Evolutionary conservation across 2,888 invertebrate species (phyloP).

Genomic region (Pogonocherus hispidulus): DNA sequence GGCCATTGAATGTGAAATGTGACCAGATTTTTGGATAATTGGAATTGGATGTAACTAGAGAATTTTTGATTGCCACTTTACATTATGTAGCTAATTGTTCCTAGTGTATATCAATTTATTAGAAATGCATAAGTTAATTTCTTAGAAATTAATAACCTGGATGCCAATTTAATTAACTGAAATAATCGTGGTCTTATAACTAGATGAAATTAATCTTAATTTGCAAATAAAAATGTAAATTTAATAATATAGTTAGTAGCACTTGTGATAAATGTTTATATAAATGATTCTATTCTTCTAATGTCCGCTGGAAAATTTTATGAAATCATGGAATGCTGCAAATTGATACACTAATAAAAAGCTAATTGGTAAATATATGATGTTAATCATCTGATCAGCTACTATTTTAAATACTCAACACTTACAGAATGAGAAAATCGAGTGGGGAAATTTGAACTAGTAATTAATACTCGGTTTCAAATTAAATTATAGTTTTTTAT

Average conservation of each 20-base stretch:
- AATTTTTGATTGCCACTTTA: no score
- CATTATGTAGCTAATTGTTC: no score
- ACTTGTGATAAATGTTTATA: background rate
- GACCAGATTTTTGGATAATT: no score
- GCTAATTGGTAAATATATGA: background rate
- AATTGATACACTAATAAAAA: conserved; percentile 1
- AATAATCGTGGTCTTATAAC: background rate
- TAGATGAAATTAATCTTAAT: no score
- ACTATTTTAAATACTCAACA: no score
- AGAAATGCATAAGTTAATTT: no score
- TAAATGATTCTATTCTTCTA: background rate
- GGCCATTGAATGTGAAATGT: no score
- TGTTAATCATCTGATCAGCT: conserved; percentile 1
- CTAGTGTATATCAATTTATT: no score
- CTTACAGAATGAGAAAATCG: background rate
- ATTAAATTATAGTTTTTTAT: conserved; percentile 6
- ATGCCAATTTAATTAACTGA: background rate
- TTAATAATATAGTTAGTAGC: no score
- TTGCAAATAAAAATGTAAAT: conserved; percentile 4
- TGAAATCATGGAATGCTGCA: background rate
- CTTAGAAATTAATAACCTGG: no score
- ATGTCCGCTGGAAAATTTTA: background rate
- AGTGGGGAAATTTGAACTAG: background rate
- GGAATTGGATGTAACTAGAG: no score
- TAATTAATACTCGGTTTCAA: background rate